A percentile compares a stretch with the other conserved stretches of the same genome.
Evolutionary conservation across 92 coral and sea anemone genomes (phyloP).

Genomic region (Nematostella vectensis): DNA sequence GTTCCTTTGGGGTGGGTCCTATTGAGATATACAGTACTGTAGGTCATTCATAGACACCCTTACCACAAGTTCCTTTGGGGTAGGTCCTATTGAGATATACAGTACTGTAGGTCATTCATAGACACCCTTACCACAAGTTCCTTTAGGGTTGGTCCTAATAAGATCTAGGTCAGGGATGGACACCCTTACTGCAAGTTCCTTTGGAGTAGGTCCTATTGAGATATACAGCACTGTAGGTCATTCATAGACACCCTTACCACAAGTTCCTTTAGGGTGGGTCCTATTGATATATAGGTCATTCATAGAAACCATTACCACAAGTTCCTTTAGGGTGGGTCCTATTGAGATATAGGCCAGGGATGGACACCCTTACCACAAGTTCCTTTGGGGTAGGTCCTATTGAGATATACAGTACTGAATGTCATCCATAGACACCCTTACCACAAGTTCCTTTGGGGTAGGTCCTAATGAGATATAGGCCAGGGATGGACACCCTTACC

Average conservation of each 20-base stretch:
- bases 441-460: slow-evolving; percentile 86
- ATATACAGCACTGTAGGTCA: neutral
- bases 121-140: slow-evolving; percentile 80
- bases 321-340: slow-evolving; percentile 89
- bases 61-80: slow-evolving; percentile 43
- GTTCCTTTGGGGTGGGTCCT: slow-evolving; percentile 90
- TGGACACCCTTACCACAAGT: slow-evolving; percentile 23
- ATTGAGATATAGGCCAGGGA: slow-evolving; percentile 28
- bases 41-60: slow-evolving; percentile 17
- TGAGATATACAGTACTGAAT: slow-evolving; percentile 10
- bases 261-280: slow-evolving; percentile 49
- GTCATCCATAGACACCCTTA: slow-evolving; percentile 67
- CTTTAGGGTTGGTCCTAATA: too few species aligned
- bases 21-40: slow-evolving; percentile 11
- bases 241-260: slow-evolving; percentile 7
- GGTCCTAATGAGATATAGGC: slow-evolving; percentile 44
- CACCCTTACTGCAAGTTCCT: slow-evolving; percentile 84
- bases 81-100: too few species aligned
- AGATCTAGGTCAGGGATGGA: slow-evolving; percentile 42
- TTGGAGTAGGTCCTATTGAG: slow-evolving; percentile 92
- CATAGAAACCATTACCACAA: slow-evolving; percentile 73
- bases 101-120: slow-evolving; percentile 28
- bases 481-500: slow-evolving; percentile 70
- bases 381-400: too few species aligned
- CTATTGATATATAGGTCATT: slow-evolving; percentile 41